phyloP scores from a whole-genome alignment of 2,113 vertebrate genomes.

The Cyprinodon brontotheroides region DNA sequence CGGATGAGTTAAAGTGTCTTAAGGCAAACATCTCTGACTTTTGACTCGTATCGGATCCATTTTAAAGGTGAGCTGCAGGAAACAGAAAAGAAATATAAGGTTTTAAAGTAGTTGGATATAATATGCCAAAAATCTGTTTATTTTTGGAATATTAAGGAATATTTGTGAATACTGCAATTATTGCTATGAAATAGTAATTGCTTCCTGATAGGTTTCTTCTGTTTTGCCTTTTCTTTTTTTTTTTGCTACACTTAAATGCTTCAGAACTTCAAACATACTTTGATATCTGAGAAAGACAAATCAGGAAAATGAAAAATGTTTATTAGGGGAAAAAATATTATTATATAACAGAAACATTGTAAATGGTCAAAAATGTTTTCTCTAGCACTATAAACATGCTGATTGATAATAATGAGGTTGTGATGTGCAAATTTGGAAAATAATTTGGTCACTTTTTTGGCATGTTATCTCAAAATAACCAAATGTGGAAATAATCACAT shows the following conservation, averaged over 20 bases:
- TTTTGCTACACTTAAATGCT: background rate
- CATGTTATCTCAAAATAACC: background rate
- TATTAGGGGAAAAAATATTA: background rate
- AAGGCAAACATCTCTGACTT: constrained; percentile 65
- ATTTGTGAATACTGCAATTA: too few species aligned
- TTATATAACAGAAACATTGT: background rate
- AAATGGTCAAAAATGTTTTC: background rate
- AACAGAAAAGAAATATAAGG: constrained; percentile 12
- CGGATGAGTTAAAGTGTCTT: constrained; percentile 63
- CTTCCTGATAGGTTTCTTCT: too few species aligned
- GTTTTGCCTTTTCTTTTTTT: too few species aligned
- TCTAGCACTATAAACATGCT: background rate
- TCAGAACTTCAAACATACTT: background rate
- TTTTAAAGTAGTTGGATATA: background rate
- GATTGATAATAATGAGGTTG: background rate
- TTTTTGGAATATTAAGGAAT: too few species aligned
- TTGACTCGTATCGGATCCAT: constrained; percentile 29
- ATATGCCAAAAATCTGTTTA: background rate
- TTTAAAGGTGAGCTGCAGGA: constrained; percentile 41
- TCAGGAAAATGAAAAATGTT: background rate
- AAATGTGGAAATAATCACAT: background rate
- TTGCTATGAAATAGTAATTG: too few species aligned
- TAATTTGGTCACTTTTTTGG: background rate
- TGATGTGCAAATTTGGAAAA: background rate
- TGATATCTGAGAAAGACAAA: background rate